Base-by-base conservation (phyloP, 2,888 invertebrate species). In the Drepana falcataria region DNA sequence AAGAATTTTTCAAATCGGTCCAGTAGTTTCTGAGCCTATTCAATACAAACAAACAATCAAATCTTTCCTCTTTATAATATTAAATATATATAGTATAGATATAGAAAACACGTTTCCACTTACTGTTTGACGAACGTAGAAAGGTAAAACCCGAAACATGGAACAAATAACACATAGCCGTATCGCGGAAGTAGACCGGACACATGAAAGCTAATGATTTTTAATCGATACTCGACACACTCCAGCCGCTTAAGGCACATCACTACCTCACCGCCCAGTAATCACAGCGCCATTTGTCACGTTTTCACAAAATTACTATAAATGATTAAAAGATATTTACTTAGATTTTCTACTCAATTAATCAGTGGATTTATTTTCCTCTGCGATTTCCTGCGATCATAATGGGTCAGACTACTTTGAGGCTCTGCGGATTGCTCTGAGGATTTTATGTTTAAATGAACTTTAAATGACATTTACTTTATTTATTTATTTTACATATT, bases 201-300 rank as follows among this genome's bases (percentile, higher is more conserved):
- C 63, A 57, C 54, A 73, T 72, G 83, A 83, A 85, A 86, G 85
- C 83, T 83, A 85, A 86, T 85, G 75, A 74, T 78, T 79, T 79
- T 81, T 85, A 86, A 86, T 85, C 77, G 82, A 71, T 66, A 64
- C 63, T 85, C 77, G 82, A 71, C 67, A 64, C 63, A 59, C 57
- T 59, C 63, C 59, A 55, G 52, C 77, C 77, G 68, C 73, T 69
- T 81, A 79, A 54, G 75, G 83, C 55, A 74, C 79, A 77, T 80
- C 81, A 84, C 75, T 80, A 72, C 74, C 52, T 47, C 59, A 64
- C 77, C 75, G 70, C 61, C 58, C 59, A 65, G 64, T 68, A 68
- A 66, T 59, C 66, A 56, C 55, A 53, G 48, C 47, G 54, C 55
- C 55, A 58, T 58, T 62, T 56, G 56, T 53, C 48, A 48, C 60